Evolutionary conservation across 1,140 invertebrate species (phyloP).

Genomic region (Harpegnathos saltator): DNA sequence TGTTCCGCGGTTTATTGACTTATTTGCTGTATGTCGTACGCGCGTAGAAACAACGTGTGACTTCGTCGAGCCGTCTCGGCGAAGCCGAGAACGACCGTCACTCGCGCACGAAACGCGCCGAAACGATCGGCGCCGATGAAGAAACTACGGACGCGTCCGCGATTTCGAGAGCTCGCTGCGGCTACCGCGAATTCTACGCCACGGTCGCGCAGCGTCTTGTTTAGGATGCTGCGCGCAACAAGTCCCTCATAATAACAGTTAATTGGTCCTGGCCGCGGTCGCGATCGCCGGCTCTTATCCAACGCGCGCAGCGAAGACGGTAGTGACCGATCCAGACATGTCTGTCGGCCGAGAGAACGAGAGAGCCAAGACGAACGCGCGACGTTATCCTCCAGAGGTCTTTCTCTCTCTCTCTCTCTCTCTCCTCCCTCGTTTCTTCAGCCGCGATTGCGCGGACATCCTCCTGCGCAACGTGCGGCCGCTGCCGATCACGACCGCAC

Average conservation of each 20-base stretch:
- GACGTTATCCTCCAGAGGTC: no score
- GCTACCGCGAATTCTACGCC: slow-evolving; percentile 46
- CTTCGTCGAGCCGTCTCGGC: no score
- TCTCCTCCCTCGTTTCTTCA: slow-evolving; percentile 51
- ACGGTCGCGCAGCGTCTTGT: neutral
- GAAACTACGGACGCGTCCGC: neutral
- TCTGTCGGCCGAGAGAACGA: slow-evolving; percentile 49
- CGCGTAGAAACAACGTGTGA: no score
- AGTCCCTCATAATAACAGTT: slow-evolving; percentile 80
- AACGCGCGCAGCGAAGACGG: slow-evolving; percentile 62
- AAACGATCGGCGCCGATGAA: neutral
- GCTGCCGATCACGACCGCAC: slow-evolving; percentile 64
- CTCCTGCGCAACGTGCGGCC: slow-evolving; percentile 60
- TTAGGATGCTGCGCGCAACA: slow-evolving; percentile 72
- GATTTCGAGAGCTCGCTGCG: slow-evolving; percentile 39
- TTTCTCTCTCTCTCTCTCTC: no score
- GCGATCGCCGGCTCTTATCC: no score
- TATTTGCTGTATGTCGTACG: no score
- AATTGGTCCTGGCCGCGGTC: slow-evolving; percentile 75
- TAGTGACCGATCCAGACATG: slow-evolving; percentile 68
- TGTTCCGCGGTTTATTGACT: neutral
- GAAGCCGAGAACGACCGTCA: neutral
- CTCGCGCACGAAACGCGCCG: neutral
- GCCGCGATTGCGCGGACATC: slow-evolving; percentile 30
- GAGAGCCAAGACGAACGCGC: no score